phyloP scores from a whole-genome alignment of 2,113 vertebrate species.

The Grallaria varia region DNA sequence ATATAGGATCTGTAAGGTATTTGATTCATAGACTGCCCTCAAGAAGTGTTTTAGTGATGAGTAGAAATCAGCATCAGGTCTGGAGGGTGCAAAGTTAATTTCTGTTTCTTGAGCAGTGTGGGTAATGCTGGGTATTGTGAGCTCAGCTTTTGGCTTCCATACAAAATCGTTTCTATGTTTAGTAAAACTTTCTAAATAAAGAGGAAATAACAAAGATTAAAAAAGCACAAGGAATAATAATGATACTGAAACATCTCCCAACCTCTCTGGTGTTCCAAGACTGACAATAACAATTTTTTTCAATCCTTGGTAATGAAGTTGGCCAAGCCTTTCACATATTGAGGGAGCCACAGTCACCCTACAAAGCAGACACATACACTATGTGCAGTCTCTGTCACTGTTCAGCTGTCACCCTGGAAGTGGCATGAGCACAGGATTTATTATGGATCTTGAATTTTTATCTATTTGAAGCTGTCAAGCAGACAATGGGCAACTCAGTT shows the following conservation, averaged over 20 bases:
- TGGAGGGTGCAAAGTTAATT: not conserved
- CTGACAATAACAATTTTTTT: not conserved
- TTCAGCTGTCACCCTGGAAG: not conserved
- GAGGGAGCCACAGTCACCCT: not conserved
- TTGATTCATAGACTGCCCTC: not conserved
- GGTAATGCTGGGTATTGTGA: not conserved
- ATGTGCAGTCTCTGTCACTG: not conserved
- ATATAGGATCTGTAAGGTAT: not conserved
- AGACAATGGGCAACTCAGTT: not conserved
- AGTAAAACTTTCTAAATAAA: not conserved
- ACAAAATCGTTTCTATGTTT: not conserved
- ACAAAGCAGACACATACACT: not conserved
- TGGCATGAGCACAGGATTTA: fast-evolving
- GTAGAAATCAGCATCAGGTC: not conserved
- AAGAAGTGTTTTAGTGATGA: not conserved
- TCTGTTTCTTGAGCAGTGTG: not conserved
- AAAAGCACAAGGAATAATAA: not conserved
- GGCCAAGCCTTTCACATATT: not conserved
- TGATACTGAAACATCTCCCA: not conserved
- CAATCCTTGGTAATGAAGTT: not conserved
- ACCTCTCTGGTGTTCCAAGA: not conserved
- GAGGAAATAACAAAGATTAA: not conserved
- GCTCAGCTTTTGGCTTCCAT: not conserved
- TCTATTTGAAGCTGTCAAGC: not conserved
- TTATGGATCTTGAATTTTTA: not conserved